These are phyloP conservation scores for Percina caprodes DNA, from an alignment of 2,113 vertebrate genomes.

Conservation along the genomic window DNA sequence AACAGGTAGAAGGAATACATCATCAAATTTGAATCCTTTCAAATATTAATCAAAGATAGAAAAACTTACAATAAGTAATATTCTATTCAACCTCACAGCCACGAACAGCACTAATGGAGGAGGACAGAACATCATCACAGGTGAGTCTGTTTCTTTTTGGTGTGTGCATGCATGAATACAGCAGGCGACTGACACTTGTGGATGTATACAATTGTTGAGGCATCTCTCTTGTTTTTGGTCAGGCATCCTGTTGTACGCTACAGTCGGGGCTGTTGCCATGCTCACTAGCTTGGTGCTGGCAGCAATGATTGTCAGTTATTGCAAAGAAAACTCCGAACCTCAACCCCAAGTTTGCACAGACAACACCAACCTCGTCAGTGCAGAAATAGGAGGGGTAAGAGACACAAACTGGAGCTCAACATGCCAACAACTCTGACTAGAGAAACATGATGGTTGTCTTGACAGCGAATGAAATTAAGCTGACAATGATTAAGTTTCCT, in stretches of 20 bases:
- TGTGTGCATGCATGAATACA: neutral
- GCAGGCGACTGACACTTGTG: neutral
- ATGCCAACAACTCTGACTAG: neutral
- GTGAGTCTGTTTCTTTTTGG: slow-evolving; percentile 8
- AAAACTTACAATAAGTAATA: neutral
- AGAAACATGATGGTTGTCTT: neutral
- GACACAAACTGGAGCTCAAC: neutral
- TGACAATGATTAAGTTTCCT: neutral
- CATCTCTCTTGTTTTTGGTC: neutral
- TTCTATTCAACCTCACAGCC: slow-evolving; percentile 21
- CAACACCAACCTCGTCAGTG: neutral
- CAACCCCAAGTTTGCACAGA: slow-evolving; percentile 2
- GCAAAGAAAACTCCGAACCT: slow-evolving; percentile 16
- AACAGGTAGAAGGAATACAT: slow-evolving; percentile 19
- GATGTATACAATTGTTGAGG: neutral
- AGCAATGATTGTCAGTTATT: slow-evolving; percentile 19
- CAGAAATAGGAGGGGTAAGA: slow-evolving; percentile 33
- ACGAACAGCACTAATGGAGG: neutral
- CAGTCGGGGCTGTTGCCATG: accelerated
- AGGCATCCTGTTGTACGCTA: slow-evolving; percentile 31
- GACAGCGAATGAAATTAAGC: neutral
- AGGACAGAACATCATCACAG: neutral
- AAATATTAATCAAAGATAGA: neutral
- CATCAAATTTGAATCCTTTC: neutral
- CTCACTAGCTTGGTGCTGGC: slow-evolving; percentile 1